Evolutionary conservation across 2,113 vertebrate genomes (phyloP).

Genomic region (Hippotragus niger): DNA sequence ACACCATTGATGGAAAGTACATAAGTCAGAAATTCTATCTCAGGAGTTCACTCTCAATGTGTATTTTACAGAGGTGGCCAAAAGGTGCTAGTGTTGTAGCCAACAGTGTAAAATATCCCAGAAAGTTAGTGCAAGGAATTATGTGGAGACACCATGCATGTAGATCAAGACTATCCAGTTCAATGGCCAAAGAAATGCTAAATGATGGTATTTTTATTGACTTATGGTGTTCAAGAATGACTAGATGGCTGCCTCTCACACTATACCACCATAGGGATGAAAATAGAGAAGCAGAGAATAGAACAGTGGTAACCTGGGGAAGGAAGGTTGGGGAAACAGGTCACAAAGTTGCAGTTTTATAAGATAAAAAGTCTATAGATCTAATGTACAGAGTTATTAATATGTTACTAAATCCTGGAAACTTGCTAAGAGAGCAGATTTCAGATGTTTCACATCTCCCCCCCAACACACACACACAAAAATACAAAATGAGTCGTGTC

Average conservation of each 20-base stretch:
- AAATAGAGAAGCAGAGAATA: neutral
- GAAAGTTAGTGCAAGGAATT: neutral
- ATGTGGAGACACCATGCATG: neutral
- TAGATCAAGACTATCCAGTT: neutral
- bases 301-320: neutral
- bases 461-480: accelerated
- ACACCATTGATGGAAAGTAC: neutral
- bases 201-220: neutral
- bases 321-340: neutral
- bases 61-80: neutral
- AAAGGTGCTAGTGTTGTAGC: neutral
- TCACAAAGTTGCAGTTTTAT: neutral
- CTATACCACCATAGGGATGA: neutral
- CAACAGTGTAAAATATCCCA: neutral
- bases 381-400: neutral
- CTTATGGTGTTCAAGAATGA: neutral
- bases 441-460: neutral
- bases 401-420: neutral
- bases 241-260: neutral
- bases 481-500: neutral
- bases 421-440: neutral
- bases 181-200: neutral
- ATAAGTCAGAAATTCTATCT: neutral
- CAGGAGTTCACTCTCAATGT: neutral
- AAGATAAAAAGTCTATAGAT: neutral